Base-by-base conservation (phyloP, 92 coral and sea anemone species). In the Meandrina meandrites region DNA sequence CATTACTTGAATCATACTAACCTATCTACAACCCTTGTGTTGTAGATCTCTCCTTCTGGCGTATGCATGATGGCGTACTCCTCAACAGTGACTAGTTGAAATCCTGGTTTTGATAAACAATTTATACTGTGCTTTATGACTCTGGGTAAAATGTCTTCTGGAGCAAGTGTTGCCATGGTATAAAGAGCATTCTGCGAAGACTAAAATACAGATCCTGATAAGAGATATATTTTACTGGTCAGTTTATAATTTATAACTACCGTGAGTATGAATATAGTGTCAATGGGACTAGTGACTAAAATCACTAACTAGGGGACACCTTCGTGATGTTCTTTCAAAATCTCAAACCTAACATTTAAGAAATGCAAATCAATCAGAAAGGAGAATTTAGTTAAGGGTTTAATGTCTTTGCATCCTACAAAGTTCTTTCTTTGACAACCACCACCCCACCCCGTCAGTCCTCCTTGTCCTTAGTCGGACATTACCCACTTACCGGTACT, bases 1-100 rank as follows among this genome's bases (percentile, higher is more conserved):
- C 15, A 22, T 27, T 56, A 19, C 24, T 30, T 11, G 4, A 11
- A 32, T 28, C 40, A 34, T 24, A 76, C 89, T 69, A 81, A 90
- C 98, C 94, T 91, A 88, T 97, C 88, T 68, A 93, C 71, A 40
- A 88, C 91, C 58, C 82, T 89, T 53, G 67, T 93, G 92, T 93
- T 87, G 78, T 89, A 95, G 27, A 97, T 64, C 82, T 91, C 86
- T 8, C 95, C 99, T 75, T 92, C 97, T 28, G 98, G 94, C 31
- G 98, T 92, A 19, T 86, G 76, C 95, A 97, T 88, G 85, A 97
- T 92, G 47, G 88, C 94, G 71, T 79, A 90, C 82, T 97, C 98
- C 51, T 97, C 98, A 22, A 79, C 66, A 6, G 96, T 97, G 62
- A 97, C 97, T 67, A 88, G 94, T 30, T 37, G 60, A 75, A 83